phyloP scores from a whole-genome alignment of 2,888 invertebrate genomes.

The Horisme vitalbata region DNA sequence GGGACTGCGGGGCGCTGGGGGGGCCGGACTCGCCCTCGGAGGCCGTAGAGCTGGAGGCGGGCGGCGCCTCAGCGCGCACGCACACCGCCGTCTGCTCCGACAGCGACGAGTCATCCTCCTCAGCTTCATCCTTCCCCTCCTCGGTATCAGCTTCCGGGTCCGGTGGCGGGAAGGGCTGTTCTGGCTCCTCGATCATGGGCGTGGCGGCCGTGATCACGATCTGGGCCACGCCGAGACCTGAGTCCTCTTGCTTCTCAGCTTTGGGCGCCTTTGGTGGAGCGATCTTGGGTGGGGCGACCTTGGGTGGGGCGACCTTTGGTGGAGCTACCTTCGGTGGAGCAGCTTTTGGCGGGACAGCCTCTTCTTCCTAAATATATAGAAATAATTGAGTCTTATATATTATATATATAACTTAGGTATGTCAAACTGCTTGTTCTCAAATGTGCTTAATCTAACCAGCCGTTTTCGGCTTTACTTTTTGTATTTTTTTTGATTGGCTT shows the following conservation, averaged over 20 bases:
- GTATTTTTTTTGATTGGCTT: too few species aligned
- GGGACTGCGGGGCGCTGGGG: constrained; percentile 73
- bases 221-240: constrained; percentile 92
- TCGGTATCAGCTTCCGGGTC: constrained; percentile 50
- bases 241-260: constrained; percentile 77
- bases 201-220: constrained; percentile 97
- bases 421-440: too few species aligned
- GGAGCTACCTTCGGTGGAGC: constrained; percentile 7
- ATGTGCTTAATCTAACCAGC: too few species aligned
- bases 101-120: constrained; percentile 74
- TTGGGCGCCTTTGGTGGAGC: constrained; percentile 44
- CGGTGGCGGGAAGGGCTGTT: constrained; percentile 88
- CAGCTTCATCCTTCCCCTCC: constrained; percentile 50
- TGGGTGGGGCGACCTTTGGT: constrained; percentile 36
- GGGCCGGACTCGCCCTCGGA: constrained; percentile 86
- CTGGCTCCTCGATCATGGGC: constrained; percentile 94
- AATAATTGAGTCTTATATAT: background rate
- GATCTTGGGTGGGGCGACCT: constrained; percentile 6
- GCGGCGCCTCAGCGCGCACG: constrained; percentile 76
- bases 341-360: constrained; percentile 35
- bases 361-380: constrained; percentile 38
- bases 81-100: constrained; percentile 77
- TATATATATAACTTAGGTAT: too few species aligned
- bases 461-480: too few species aligned
- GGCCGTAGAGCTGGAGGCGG: constrained; percentile 85